Base-by-base conservation (phyloP, 1,140 invertebrate genomes). In the Tetragnatha versicolor region DNA sequence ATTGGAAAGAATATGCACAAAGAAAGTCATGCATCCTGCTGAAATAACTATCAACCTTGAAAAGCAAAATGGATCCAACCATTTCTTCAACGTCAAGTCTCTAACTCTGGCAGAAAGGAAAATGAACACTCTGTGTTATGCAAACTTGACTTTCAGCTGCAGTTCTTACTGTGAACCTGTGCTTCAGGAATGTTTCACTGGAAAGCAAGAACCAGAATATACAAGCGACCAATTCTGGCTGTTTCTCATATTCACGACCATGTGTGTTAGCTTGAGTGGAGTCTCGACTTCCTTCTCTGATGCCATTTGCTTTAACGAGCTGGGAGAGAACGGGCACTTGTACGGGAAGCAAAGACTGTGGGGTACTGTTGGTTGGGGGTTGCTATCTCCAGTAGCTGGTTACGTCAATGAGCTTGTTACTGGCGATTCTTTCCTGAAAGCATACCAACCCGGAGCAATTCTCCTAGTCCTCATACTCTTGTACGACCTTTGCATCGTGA, bases 261-360 rank as follows among this genome's bases (percentile, higher is more conserved):
- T 84, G 20, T 75, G 77, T 61, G 76, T 79, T n/a, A 81, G 69
- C 12, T 45, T 65, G 2, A 66, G 81, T 61, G 70, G 76, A 49
- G 82, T 84, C 1, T 37, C 69, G 20, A 75, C 80, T 25, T 80
- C 78, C 14, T 63, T 84, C 3, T 69, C 79, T 9, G 84, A 84
- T 75, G 80, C 82, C 10, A 76, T 79, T 12, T 81, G 80, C 39
- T 79, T 72, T 20, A 75, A 81, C 35, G 58, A 80, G 9, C 37
- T 81, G n/a, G 76, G 49, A 14, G 80, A 61, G 14, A 72, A 82
- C 33, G 76, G 61, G 0, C 79, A 81, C 55, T 51, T 82, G 17
- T 96, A 94, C 85, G 94, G 94, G 0, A 90, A 91, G 78, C 94
- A 96, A 83, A 89, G 93, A 70, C 87, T 95, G 80, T 96, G 92